phyloP scores from a whole-genome alignment of 2,113 vertebrate species.

The Butastur rufipennis region DNA sequence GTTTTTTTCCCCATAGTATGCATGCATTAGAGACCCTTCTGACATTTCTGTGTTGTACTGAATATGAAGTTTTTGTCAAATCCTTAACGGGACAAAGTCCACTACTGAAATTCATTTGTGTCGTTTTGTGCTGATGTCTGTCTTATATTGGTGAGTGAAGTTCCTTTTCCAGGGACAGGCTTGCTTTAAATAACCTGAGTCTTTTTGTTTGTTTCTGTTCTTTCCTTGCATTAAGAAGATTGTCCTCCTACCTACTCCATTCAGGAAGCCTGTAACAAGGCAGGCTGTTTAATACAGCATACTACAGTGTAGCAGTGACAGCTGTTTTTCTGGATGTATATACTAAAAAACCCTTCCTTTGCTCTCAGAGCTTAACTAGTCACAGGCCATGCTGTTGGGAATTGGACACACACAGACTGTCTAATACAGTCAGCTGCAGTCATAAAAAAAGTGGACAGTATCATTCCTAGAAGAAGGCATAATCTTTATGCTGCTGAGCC shows the following conservation, averaged over 20 bases:
- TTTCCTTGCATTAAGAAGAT: background rate
- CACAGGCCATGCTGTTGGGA: background rate
- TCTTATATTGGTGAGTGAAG: background rate
- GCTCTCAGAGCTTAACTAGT: accelerated
- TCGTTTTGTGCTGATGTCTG: background rate
- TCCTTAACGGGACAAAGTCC: background rate
- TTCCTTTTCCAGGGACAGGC: background rate
- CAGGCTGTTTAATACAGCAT: background rate
- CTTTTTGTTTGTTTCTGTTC: background rate
- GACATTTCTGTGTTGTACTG: background rate
- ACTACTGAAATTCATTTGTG: background rate
- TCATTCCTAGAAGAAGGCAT: background rate
- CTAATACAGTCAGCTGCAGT: background rate
- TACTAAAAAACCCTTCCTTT: background rate
- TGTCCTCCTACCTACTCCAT: background rate
- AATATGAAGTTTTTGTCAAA: background rate
- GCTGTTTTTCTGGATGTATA: background rate
- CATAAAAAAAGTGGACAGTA: background rate
- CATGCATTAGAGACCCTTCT: background rate
- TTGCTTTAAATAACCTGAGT: background rate
- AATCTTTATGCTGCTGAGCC: background rate
- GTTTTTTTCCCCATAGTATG: background rate
- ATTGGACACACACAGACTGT: background rate
- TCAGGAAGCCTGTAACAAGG: background rate
- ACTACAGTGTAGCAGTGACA: background rate